Base-by-base conservation (phyloP, 2,113 vertebrate species). In the Seriola rivoliana region DNA sequence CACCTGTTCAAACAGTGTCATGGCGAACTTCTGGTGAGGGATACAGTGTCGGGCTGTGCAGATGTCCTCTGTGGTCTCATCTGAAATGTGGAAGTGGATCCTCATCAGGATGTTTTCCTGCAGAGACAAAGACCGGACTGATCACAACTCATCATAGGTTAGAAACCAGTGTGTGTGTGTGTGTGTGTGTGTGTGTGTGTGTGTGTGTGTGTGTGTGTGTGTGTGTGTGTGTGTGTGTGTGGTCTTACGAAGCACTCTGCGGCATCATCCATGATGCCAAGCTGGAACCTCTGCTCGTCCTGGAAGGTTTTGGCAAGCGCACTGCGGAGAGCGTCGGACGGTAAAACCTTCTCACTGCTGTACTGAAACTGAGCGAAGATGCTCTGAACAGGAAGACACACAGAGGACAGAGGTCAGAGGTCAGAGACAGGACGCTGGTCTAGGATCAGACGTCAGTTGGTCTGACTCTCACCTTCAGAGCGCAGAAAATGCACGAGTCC, bases 1-100 rank as follows among this genome's bases (percentile, higher is more conserved):
- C 86, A 99, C 98, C 97, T 99, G 98, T n/a, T 99, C 98, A 83
- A 97, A 99, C 57, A 99, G 96, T 0, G 96, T 99, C 98, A 99
- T 99, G 29, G 98, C 97, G 90, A 99, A 99, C 93, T 99, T 99
- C 96, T 99, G 98, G 87, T 99, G 98, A 11, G 98, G 97, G 93
- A 99, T 98, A 87, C 98, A 99, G 69, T 97, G 97, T 67, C 95
- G 92, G 57, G 98, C 95, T 14, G 98, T 99, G 92, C 98, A 99
- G 95, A 99, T 96, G 88, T 99, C 98, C 78, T 98, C 98, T 91
- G 97, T 97, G 76, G 94, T 96, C 93, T 99, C 98, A 81, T 99
- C 98, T 69, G 97, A 95, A 82, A 99, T 99, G 93, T 99, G 98
- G 90, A 99, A 98, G 95, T 99, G 98, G 85, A 99, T 97, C 91